Evolutionary conservation across 2,113 vertebrate genomes (phyloP), one percentile per base, ranked within the genome.

Genomic region (Platysteira castanea): DNA sequence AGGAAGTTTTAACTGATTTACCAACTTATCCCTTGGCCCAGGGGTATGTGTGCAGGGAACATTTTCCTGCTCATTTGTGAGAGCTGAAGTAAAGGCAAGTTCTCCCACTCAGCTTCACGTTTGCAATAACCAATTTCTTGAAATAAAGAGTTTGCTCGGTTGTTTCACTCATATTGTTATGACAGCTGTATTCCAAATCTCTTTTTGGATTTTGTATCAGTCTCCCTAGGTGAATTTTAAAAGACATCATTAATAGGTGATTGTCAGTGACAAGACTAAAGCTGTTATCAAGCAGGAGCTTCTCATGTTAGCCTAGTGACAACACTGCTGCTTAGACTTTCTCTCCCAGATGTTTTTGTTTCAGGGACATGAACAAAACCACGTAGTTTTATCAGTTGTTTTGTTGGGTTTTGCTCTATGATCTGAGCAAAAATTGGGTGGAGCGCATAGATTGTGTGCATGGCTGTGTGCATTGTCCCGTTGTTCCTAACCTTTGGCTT

Each of bases 151-250:
- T 93, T 97, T 75, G 23, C 91, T 96, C 53, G 0, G 24, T 30
- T 82, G 92, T 92, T 93, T 96, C 90, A 88, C 54, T 94, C 71
- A 52, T 22, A 65, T 39, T 94, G 86, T 96, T 97, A 65, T 96
- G 96, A 96, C 95, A 96, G 92, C 71, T 95, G 90, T 90, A 96
- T 92, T 96, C 95, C 71, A 86, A 68, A 89, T 86, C 54, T 95
- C 88, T 90, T 96, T 95, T 82, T 94, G 78, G 68, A 49, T 94
- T 95, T 94, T 80, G 14, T 87, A 30, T 83, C 87, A 42, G 82
- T 96, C 84, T 96, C 96, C 90, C 92, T 56, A 84, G 93, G n/a
- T 78, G 87, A 91, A 90, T 90, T 94, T 86, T 83, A 84, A 94
- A 94, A 96, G 92, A 87, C 68, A 86, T 87, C 68, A 59, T 95